Evolutionary conservation across 2,888 invertebrate species (phyloP), one percentile per base, ranked within the genome.

Genomic region (Scaptomyza flava): DNA sequence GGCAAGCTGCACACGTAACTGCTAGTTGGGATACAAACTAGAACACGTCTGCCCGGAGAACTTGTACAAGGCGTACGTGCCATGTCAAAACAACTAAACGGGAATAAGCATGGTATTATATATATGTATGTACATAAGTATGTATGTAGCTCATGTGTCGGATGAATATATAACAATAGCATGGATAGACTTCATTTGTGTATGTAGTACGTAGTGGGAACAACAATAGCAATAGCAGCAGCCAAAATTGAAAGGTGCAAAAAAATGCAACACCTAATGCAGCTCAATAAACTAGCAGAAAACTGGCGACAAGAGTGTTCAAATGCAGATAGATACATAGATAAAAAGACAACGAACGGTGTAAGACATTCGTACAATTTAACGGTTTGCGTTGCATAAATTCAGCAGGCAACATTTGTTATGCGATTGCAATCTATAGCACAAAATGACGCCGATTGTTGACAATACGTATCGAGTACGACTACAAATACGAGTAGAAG

Each of bases 321-420:
- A 20, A 43, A 45, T 36, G 41, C 46, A 66, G 20, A 47, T 30
- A 50, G 30, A 50, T 30, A 50, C 23, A 50, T 63, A 61, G 50
- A 54, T 58, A 31, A 34, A 45, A 61, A 60, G 72, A 76, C 74
- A 76, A 71, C 63, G 51, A 67, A 67, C 53, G 56, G 64, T 71
- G 73, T 59, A 72, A 79, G 74, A 73, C 71, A 76, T 74, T 80
- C 77, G 73, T 80, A 84, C 79, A 87, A 85, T 73, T 85, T 87
- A 85, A 85, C 84, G 84, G 84, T 79, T 82, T 84, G 84, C 81
- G 87, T 85, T 85, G 84, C 84, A 87, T 87, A 84, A 84, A 87
- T 74, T 59, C 71, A 70, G 62, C 81, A 72, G 80, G 58, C 75
- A 85, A 85, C 87, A 85, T 87, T 85, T 82, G 79, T 81, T 87